Conservation (phyloP, 2,888 invertebrate genomes). For the Drosophila gaucha region DNA sequence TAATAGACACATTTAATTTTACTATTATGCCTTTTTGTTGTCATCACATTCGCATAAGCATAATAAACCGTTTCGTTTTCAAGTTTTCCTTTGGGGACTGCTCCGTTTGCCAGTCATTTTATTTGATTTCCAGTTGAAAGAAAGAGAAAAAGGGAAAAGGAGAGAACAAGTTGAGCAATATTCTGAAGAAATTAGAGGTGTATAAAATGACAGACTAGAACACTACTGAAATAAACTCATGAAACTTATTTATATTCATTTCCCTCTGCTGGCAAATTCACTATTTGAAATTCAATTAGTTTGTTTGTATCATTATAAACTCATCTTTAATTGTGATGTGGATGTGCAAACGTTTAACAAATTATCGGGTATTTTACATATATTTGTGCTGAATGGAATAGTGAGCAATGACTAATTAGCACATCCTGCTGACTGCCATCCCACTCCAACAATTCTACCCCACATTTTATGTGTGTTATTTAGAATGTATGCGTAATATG, state of each 20-base stretch:
- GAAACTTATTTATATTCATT: neutral
- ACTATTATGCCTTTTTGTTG: conserved; percentile 82
- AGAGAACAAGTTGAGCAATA: conserved; percentile 54
- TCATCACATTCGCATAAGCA: conserved; percentile 77
- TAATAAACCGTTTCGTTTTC: conserved; percentile 78
- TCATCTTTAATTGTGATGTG: neutral
- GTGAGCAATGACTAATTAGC: conserved; percentile 38
- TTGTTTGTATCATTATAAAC: neutral
- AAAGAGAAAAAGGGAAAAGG: neutral
- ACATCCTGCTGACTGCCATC: conserved; percentile 8
- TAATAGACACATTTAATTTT: conserved; percentile 83
- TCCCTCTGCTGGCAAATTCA: conserved; percentile 2
- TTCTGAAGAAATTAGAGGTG: conserved; percentile 54
- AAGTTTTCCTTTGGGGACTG: conserved; percentile 62
- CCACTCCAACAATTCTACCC: neutral
- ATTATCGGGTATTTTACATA: conserved; percentile 55
- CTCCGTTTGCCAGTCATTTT: conserved; percentile 65
- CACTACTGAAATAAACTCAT: conserved; percentile 4
- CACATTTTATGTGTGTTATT: neutral
- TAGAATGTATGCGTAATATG: too few relatives aligned
- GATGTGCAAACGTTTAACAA: conserved; percentile 17
- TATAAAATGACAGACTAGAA: conserved; percentile 53
- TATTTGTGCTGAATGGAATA: conserved; percentile 38
- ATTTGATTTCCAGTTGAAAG: conserved; percentile 66
- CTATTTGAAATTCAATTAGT: conserved; percentile 1